Conservation (phyloP, 2,113 vertebrate genomes). For the Acrocephalus kingi region DNA sequence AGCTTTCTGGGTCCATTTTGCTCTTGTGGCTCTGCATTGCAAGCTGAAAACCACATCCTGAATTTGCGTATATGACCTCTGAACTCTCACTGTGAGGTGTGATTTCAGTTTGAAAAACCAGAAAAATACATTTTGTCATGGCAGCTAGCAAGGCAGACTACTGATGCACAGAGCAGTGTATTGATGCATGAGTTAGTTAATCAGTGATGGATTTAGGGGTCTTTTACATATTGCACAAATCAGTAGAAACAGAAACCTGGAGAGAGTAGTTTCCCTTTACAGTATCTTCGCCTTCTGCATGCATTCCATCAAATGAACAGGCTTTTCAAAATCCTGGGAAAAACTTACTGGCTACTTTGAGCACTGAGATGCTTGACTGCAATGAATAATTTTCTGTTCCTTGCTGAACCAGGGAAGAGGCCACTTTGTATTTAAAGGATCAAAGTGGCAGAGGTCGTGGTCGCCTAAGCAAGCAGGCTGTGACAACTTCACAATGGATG, state of each 20-base stretch:
- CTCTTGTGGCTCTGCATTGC: background rate
- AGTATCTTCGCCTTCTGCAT: background rate
- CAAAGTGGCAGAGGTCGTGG: background rate
- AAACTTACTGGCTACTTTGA: slow-evolving; percentile 37
- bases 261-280: background rate
- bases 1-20: background rate
- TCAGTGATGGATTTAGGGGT: background rate
- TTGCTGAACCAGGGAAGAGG: background rate
- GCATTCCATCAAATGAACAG: background rate
- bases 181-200: background rate
- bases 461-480: background rate
- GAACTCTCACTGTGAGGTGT: background rate
- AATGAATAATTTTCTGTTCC: slow-evolving; percentile 38
- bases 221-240: background rate
- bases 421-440: background rate
- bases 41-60: slow-evolving; percentile 72
- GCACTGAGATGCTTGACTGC: slow-evolving; percentile 40
- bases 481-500: background rate
- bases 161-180: background rate
- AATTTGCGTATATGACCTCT: background rate
- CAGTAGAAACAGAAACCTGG: background rate
- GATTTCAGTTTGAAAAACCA: background rate
- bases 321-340: slow-evolving; percentile 56
- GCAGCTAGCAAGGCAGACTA: background rate
- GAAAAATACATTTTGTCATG: background rate